Percentiles rank a stretch among this genome's conserved stretches.
Evolutionary conservation across 2,113 vertebrate genomes (phyloP).

Genomic region (Trinectes maculatus): DNA sequence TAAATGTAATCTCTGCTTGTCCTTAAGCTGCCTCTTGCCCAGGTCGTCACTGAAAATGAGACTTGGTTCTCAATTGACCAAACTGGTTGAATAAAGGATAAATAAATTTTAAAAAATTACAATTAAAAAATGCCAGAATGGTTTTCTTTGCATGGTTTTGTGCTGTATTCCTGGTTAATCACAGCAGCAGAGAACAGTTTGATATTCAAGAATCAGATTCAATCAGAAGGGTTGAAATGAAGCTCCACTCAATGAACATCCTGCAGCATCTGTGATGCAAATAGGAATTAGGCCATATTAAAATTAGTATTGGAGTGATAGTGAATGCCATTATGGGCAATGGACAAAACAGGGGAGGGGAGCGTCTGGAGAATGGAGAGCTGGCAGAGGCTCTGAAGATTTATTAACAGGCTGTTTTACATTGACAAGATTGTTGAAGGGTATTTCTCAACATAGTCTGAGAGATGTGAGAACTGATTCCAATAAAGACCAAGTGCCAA

Average conservation of each 20-base stretch:
- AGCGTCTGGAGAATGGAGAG: not conserved
- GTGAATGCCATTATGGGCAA: constrained; percentile 32
- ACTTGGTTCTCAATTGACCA: too few relatives aligned
- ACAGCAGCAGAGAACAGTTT: constrained; percentile 5
- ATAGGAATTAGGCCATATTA: constrained; percentile 13
- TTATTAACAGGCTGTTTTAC: constrained; percentile 9
- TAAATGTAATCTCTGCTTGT: too few relatives aligned
- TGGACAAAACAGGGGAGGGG: constrained; percentile 9
- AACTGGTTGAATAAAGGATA: too few relatives aligned
- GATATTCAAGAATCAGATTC: too few relatives aligned
- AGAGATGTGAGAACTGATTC: constrained; percentile 7
- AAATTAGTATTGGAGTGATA: constrained; percentile 29
- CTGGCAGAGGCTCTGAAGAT: not conserved
- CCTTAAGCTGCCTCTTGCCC: too few relatives aligned
- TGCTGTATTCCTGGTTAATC: too few relatives aligned
- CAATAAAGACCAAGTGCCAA: constrained; percentile 13
- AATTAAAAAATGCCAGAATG: too few relatives aligned
- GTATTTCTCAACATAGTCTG: not conserved
- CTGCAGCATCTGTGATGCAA: constrained; percentile 10
- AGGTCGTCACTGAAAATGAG: too few relatives aligned
- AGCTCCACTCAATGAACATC: not conserved
- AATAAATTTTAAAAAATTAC: too few relatives aligned
- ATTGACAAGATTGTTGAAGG: constrained; percentile 12
- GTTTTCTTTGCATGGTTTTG: too few relatives aligned
- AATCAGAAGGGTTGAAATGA: too few relatives aligned